Conservation (phyloP, 2,888 invertebrate species). For the Dioctria linearis region DNA sequence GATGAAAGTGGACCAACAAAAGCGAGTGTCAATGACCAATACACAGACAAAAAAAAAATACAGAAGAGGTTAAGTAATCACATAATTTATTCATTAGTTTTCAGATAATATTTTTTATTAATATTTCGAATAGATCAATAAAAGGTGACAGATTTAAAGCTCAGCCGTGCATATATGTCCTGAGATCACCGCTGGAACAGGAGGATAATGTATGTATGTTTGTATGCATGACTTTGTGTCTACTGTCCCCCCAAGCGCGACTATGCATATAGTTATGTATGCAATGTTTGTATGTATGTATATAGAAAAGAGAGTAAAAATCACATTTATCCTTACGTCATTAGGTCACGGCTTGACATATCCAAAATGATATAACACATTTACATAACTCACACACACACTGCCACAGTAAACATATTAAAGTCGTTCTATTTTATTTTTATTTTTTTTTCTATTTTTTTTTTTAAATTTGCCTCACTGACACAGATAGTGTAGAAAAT, state of each 20-base stretch:
- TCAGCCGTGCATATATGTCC: constrained; percentile 18
- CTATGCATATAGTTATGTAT: too few species aligned
- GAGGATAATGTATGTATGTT: not conserved
- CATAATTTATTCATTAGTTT: constrained; percentile 42
- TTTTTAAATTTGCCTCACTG: constrained; percentile 25
- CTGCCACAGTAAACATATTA: constrained; percentile 32
- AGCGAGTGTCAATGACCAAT: constrained; percentile 48
- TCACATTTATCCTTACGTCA: constrained; percentile 51
- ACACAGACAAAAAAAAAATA: too few species aligned
- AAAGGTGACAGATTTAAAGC: constrained; percentile 7
- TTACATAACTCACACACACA: constrained; percentile 45
- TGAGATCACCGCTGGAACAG: not conserved
- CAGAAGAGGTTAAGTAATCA: constrained; percentile 24
- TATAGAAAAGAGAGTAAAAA: too few species aligned
- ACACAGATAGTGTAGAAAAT: constrained; percentile 36
- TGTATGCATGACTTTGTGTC: too few species aligned
- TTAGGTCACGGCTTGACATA: constrained; percentile 48
- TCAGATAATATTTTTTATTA: not conserved
- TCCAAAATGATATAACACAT: constrained; percentile 48
- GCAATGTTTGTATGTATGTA: too few species aligned
- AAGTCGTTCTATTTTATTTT: too few species aligned
- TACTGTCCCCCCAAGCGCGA: too few species aligned
- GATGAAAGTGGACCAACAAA: constrained; percentile 33
- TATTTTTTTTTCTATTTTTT: constrained; percentile 6
- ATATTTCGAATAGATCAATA: constrained; percentile 21